Conservation (phyloP, 2,888 invertebrate species). For the Ormyrus nitidulus region DNA sequence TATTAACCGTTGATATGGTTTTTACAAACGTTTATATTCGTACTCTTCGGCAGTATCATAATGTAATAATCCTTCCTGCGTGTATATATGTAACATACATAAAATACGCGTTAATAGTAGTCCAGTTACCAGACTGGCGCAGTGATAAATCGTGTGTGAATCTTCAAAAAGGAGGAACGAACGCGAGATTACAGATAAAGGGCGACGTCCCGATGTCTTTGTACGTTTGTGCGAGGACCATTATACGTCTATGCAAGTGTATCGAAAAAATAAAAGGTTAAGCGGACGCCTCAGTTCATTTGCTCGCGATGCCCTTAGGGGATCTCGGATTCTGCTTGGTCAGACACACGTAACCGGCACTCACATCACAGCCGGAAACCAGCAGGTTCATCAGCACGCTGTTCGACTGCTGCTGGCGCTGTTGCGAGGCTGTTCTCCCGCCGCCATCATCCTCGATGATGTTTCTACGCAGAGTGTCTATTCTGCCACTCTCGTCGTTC, state of each 20-base stretch:
- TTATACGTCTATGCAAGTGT: background rate
- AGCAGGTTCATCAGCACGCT: constrained; percentile 96
- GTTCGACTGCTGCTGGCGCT: constrained; percentile 78
- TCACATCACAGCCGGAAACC: constrained; percentile 96
- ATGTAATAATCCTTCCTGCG: constrained; percentile 15
- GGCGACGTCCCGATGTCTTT: constrained; percentile 2
- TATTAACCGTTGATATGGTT: background rate
- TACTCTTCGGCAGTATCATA: constrained; percentile 33
- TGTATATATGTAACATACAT: constrained; percentile 21
- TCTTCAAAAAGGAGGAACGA: background rate
- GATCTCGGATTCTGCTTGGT: constrained; percentile 75
- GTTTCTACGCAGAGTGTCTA: background rate
- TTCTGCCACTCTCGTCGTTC: constrained; percentile 23
- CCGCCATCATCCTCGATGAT: constrained; percentile 44
- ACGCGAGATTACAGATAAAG: constrained; percentile 16
- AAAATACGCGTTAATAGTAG: constrained; percentile 13
- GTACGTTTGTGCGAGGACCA: constrained; percentile 36
- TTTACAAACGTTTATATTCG: constrained; percentile 24
- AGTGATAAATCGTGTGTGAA: background rate
- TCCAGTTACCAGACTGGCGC: constrained; percentile 44
- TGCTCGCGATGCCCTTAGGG: constrained; percentile 68
- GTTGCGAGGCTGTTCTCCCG: constrained; percentile 7
- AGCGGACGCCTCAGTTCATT: constrained; percentile 63
- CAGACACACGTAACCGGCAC: constrained; percentile 92
- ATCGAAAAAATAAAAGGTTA: background rate